Evolutionary conservation across 2,113 vertebrate species (phyloP).

Genomic region (Engystomops pustulosus): DNA sequence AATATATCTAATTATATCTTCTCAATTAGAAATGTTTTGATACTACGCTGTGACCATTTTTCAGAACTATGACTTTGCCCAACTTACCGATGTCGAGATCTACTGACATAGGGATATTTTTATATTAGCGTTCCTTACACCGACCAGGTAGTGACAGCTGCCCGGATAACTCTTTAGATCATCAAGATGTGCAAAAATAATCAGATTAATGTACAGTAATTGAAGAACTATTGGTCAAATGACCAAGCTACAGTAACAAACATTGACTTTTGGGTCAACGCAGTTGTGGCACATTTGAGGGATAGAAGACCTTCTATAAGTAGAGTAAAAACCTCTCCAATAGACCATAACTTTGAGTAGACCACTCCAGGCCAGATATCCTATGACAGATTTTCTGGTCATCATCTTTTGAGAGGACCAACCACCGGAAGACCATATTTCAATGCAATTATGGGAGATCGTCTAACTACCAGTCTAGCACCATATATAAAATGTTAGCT

Average conservation of each 20-base stretch:
- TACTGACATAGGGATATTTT: background rate
- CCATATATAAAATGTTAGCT: constrained; percentile 26
- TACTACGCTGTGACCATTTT: background rate
- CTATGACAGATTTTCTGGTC: no score
- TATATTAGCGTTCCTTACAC: background rate
- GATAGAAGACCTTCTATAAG: constrained; percentile 10
- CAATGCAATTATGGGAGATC: no score
- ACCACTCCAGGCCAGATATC: no score
- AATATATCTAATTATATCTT: background rate
- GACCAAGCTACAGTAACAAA: constrained; percentile 35
- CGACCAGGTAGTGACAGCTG: background rate
- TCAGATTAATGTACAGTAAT: constrained; percentile 15
- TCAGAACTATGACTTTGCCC: background rate
- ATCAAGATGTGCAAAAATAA: constrained; percentile 17
- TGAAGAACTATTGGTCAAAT: background rate
- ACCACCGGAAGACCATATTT: no score
- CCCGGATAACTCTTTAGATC: background rate
- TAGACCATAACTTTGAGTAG: no score
- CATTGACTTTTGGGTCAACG: constrained; percentile 1
- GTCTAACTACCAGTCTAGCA: constrained; percentile 33
- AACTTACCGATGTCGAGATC: background rate
- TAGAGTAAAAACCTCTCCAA: background rate
- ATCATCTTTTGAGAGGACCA: no score
- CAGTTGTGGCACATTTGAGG: constrained; percentile 45
- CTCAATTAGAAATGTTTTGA: background rate